A percentile compares a stretch with the other conserved stretches of the same genome.
Conservation (phyloP, 2,113 vertebrate genomes). For the Ondatra zibethicus region DNA sequence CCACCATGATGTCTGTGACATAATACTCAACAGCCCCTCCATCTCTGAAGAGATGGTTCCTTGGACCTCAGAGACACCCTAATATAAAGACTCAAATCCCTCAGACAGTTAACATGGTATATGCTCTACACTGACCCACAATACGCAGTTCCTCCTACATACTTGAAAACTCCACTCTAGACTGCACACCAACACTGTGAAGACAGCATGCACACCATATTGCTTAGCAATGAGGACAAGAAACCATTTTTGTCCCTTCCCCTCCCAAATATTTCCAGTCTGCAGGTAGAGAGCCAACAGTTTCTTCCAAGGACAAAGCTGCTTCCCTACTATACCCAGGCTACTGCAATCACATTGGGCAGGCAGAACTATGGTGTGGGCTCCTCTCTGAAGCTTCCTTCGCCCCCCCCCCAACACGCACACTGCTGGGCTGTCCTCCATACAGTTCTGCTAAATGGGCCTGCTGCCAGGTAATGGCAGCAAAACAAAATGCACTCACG, state of each 20-base stretch:
- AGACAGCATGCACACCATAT: not conserved
- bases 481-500: not conserved
- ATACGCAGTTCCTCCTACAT: not conserved
- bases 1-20: no score
- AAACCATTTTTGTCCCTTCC: not conserved
- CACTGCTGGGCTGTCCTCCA: not conserved
- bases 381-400: accelerated
- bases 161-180: not conserved
- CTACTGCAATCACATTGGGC: accelerated
- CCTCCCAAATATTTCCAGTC: not conserved
- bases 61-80: not conserved
- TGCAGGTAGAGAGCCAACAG: not conserved
- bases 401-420: accelerated
- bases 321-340: not conserved
- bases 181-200: not conserved
- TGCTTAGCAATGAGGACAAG: not conserved
- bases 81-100: not conserved
- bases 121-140: not conserved
- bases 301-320: no score
- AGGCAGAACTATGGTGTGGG: not conserved
- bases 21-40: not conserved
- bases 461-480: not conserved
- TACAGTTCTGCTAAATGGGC: not conserved
- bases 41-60: no score
- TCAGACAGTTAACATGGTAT: no score